Conservation (phyloP, 2,797 vertebrate genomes). For the Gallinago solitaria region DNA sequence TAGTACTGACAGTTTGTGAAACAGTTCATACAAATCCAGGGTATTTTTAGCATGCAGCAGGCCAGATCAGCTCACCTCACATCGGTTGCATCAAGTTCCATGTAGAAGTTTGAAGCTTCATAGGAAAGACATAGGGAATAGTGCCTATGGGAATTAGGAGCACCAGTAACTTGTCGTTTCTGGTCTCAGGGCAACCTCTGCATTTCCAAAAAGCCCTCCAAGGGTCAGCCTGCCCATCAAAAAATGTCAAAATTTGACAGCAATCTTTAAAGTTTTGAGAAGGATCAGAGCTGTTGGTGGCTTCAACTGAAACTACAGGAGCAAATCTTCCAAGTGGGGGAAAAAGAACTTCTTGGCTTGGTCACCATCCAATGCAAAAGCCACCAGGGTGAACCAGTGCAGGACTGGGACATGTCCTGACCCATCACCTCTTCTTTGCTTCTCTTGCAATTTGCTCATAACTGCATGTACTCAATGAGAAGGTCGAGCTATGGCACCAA, state of each 20-base stretch:
- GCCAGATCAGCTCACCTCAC: not conserved
- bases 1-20: not conserved
- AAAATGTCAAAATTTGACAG: not conserved
- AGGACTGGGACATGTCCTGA: not conserved
- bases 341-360: not conserved
- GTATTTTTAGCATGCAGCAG: not conserved
- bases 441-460: not conserved
- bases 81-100: accelerated
- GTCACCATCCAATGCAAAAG: not conserved
- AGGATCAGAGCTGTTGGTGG: not conserved
- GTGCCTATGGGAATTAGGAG: not conserved
- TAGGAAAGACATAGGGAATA: not conserved
- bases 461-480: accelerated
- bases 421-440: not conserved
- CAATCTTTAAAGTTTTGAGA: not conserved
- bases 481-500: not conserved
- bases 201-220: not conserved
- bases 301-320: not conserved
- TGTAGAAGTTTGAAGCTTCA: not conserved
- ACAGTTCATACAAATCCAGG: not conserved
- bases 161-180: not conserved
- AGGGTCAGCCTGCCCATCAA: not conserved
- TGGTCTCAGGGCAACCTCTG: not conserved
- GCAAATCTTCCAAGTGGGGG: accelerated
- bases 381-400: not conserved